A percentile compares a stretch with the other conserved stretches of the same genome.
phyloP scores from a whole-genome alignment of 1,140 invertebrate genomes.

The Metaphire vulgaris region DNA sequence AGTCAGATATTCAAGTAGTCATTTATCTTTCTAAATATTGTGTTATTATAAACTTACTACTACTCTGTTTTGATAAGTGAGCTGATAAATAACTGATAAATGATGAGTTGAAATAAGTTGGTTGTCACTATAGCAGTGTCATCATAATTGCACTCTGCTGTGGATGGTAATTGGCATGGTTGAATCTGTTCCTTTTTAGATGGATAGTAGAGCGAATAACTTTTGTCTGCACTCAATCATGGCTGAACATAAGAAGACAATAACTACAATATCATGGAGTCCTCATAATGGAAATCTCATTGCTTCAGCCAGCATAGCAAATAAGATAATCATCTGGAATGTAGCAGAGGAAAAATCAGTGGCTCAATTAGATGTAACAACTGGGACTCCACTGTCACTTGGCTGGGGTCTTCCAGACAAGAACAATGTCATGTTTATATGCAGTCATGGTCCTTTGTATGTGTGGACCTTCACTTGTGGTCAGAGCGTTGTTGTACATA shows the following conservation, averaged over 20 bases:
- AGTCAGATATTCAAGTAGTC: not conserved
- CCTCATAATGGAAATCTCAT: conserved; percentile 46
- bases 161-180: too few species aligned
- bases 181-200: conserved; percentile 33
- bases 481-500: conserved; percentile 30
- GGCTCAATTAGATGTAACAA: conserved; percentile 37
- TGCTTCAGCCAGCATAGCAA: conserved; percentile 46
- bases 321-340: conserved; percentile 49
- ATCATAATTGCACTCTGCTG: too few species aligned
- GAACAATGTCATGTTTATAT: conserved; percentile 43
- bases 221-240: conserved; percentile 53
- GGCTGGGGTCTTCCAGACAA: conserved; percentile 42
- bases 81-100: too few species aligned
- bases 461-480: conserved; percentile 41
- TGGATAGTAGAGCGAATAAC: conserved; percentile 43
- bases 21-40: too few species aligned
- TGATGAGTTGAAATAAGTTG: too few species aligned
- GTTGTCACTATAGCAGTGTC: too few species aligned
- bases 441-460: conserved; percentile 42
- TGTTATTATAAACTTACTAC: too few species aligned
- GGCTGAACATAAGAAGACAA: conserved; percentile 55
- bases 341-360: conserved; percentile 42
- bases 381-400: conserved; percentile 37
- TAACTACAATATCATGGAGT: conserved; percentile 51
- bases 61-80: too few species aligned